Percentiles rank a stretch among this genome's conserved stretches.
phyloP scores from a whole-genome alignment of 2,888 invertebrate genomes.

The Erebia aethiops region DNA sequence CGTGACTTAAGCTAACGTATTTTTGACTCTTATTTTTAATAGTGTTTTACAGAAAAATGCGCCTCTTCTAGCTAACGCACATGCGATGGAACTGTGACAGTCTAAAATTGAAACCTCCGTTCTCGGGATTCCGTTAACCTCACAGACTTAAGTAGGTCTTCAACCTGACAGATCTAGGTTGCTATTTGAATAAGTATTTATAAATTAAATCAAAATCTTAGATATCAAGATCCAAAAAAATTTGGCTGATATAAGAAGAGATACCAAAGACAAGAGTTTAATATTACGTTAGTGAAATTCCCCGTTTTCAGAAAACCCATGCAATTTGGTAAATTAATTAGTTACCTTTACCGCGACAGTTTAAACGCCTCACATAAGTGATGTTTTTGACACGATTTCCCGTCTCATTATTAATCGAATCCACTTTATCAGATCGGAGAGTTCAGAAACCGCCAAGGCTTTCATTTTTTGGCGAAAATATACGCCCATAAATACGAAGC shows the following conservation, averaged over 20 bases:
- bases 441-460: constrained; percentile 50
- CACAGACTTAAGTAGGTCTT: no score
- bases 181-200: not conserved
- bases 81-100: no score
- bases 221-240: constrained; percentile 4
- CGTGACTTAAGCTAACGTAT: no score
- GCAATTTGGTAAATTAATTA: constrained; percentile 26
- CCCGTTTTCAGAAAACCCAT: not conserved
- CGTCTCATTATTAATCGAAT: constrained; percentile 56
- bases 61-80: no score
- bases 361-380: constrained; percentile 30
- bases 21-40: no score
- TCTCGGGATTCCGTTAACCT: no score
- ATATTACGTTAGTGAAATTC: not conserved
- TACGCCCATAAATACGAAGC: constrained; percentile 64
- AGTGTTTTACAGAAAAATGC: no score
- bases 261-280: not conserved
- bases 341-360: not conserved
- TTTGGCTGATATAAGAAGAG: no score
- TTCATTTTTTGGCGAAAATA: constrained; percentile 58
- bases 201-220: not conserved
- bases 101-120: no score
- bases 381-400: constrained; percentile 50
- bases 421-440: constrained; percentile 57
- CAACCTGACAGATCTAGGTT: not conserved